These are phyloP conservation scores for Corythaixoides concolor DNA, from an alignment of 2,113 vertebrate genomes.

Conservation along the genomic window DNA sequence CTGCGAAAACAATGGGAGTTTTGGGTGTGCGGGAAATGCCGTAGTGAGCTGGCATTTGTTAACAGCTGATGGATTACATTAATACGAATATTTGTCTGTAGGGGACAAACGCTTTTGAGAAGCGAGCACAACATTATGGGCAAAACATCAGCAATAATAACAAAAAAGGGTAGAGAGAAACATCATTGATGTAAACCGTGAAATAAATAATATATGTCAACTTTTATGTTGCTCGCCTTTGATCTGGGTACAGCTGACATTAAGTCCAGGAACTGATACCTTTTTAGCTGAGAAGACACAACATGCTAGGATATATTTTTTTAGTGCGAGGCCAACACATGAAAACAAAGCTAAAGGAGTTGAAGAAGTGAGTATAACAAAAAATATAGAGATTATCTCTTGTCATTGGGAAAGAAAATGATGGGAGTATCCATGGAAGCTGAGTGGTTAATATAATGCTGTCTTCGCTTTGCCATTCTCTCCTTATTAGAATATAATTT, in stretches of 20 bases:
- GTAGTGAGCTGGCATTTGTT: constrained; percentile 6
- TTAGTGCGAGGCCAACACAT: constrained; percentile 46
- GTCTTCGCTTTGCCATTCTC: not conserved
- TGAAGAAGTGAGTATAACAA: constrained; percentile 7
- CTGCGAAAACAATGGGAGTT: constrained; percentile 34
- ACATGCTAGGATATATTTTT: constrained; percentile 61
- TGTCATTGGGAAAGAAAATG: not conserved
- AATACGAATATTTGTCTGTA: constrained; percentile 44
- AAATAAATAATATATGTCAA: constrained; percentile 75
- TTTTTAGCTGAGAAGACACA: constrained; percentile 65
- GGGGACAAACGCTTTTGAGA: constrained; percentile 54
- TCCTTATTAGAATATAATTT: constrained; percentile 2
- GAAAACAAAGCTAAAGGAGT: constrained; percentile 40
- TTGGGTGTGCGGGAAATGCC: not conserved
- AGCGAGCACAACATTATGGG: constrained; percentile 7
- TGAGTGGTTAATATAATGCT: not conserved
- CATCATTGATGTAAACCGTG: constrained; percentile 59
- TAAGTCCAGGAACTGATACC: constrained; percentile 58
- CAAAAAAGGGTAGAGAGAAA: constrained; percentile 36
- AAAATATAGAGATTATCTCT: not conserved
- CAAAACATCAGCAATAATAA: constrained; percentile 65
- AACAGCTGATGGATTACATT: constrained; percentile 20
- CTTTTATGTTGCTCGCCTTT: constrained; percentile 71
- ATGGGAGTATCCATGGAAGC: not conserved
- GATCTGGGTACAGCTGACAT: constrained; percentile 65